These are phyloP conservation scores for Sclerodermus sp. DNA, from an alignment of 2,888 invertebrate species.

Conservation along the genomic window DNA sequence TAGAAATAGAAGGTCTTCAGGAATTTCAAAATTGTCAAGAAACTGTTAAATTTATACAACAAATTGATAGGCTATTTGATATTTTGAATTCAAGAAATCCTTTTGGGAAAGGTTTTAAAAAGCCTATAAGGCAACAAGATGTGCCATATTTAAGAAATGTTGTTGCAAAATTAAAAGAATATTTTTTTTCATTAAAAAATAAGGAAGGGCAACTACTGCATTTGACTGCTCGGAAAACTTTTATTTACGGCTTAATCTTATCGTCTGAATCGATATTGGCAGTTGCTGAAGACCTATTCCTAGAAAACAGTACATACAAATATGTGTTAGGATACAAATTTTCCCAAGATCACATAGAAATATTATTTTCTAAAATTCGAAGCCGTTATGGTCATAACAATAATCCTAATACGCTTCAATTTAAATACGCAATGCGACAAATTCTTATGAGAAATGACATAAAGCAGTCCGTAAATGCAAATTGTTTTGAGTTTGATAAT, in stretches of 20 bases:
- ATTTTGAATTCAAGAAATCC: constrained; percentile 26
- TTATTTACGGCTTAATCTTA: background rate
- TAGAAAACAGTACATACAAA: background rate
- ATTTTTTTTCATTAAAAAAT: background rate
- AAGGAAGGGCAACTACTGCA: background rate
- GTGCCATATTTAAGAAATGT: background rate
- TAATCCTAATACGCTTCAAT: background rate
- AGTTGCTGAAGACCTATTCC: background rate
- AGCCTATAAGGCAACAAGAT: background rate
- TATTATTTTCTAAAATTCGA: background rate
- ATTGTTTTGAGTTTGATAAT: background rate
- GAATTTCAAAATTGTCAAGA: constrained; percentile 6
- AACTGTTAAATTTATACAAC: constrained; percentile 28
- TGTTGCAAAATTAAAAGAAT: background rate
- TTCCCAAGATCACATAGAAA: background rate
- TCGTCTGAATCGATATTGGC: background rate
- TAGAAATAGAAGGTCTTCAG: constrained; percentile 9
- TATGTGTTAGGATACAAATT: background rate
- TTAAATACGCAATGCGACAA: background rate
- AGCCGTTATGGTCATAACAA: background rate
- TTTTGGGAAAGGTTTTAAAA: background rate
- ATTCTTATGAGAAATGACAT: background rate
- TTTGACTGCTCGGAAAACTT: background rate
- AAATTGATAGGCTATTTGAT: constrained; percentile 26
- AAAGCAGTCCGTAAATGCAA: background rate